Evolutionary conservation across 2,888 invertebrate species (phyloP).

Genomic region (Diplazon laetatorius): DNA sequence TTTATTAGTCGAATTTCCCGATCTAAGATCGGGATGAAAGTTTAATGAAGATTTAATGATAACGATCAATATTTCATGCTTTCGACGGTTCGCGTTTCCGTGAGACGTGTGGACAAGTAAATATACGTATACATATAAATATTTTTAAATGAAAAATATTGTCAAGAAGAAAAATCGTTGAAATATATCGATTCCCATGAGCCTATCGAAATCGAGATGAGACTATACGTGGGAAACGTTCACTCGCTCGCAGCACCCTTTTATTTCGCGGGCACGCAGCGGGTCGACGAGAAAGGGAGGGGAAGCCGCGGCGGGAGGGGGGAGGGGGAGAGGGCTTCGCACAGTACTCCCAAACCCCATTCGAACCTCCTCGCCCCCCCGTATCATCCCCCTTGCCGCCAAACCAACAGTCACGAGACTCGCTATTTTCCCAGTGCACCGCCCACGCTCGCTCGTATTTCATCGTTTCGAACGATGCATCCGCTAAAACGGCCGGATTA

Average conservation of each 20-base stretch:
- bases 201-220: constrained; percentile 66
- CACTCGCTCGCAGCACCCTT: constrained; percentile 48
- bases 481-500: constrained; percentile 76
- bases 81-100: constrained; percentile 18
- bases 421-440: constrained; percentile 64
- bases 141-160: constrained; percentile 16
- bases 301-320: too few species aligned
- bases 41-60: constrained; percentile 10
- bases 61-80: constrained; percentile 10
- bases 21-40: constrained; percentile 8
- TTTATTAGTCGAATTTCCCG: not conserved
- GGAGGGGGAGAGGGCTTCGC: too few species aligned
- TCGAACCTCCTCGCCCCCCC: constrained; percentile 1
- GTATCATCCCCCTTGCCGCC: not conserved
- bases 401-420: constrained; percentile 41
- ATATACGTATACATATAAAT: constrained; percentile 31
- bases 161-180: constrained; percentile 58
- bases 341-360: constrained; percentile 34
- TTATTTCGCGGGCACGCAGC: constrained; percentile 58
- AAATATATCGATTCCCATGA: constrained; percentile 60
- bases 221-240: constrained; percentile 62
- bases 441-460: constrained; percentile 69
- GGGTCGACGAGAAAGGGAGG: too few species aligned
- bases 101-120: constrained; percentile 1
- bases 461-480: constrained; percentile 74